Evolutionary conservation across 2,797 vertebrate genomes (phyloP).

Genomic region (Ara ararauna): DNA sequence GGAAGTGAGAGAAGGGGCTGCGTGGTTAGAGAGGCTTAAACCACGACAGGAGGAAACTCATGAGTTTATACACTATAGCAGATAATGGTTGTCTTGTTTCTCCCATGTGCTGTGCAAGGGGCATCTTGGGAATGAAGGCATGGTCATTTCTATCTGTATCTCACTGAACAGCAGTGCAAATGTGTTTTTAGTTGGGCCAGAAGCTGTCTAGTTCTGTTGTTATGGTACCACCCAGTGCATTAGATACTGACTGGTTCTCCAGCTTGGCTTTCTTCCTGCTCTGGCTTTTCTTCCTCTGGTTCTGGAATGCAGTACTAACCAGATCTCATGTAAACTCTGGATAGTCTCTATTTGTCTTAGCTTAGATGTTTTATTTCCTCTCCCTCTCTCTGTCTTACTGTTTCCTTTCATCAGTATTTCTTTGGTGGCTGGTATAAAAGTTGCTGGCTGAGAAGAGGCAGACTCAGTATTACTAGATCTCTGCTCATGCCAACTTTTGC

Average conservation of each 20-base stretch:
- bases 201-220: neutral
- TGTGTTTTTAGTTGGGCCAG: neutral
- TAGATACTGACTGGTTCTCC: neutral
- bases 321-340: neutral
- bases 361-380: neutral
- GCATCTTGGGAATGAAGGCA: neutral
- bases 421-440: neutral
- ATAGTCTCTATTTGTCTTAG: neutral
- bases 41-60: neutral
- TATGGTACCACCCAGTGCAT: neutral
- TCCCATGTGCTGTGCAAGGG: neutral
- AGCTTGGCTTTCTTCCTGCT: neutral
- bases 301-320: neutral
- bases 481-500: neutral
- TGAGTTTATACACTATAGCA: neutral
- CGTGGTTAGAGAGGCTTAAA: too few species aligned
- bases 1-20: too few species aligned
- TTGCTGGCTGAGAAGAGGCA: neutral
- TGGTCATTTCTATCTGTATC: neutral
- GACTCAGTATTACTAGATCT: neutral
- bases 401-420: neutral
- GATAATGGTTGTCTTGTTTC: neutral
- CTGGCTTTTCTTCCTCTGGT: neutral
- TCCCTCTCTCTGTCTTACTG: neutral
- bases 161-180: neutral